Conservation (phyloP, 2,113 vertebrate genomes). For the Eidolon helvum region DNA sequence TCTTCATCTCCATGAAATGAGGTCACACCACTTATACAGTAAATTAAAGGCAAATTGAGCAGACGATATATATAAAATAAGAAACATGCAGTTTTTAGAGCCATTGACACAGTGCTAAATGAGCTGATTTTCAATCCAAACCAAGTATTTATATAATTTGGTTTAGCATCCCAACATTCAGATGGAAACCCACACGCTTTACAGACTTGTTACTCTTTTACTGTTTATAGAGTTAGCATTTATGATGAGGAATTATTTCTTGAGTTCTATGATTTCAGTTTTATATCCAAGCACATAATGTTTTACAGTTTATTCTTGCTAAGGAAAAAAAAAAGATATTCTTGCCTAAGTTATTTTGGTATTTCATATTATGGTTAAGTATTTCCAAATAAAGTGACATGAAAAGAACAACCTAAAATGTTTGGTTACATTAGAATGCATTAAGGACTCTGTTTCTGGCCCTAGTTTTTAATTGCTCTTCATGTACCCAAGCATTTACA, state of each 20-base stretch:
- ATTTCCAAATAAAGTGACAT: conserved; percentile 73
- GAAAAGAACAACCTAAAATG: conserved; percentile 71
- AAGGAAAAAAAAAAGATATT: conserved; percentile 63
- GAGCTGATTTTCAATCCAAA: conserved; percentile 63
- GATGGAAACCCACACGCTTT: conserved; percentile 64
- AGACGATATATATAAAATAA: conserved; percentile 73
- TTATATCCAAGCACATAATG: conserved; percentile 33
- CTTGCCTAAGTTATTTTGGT: conserved; percentile 70
- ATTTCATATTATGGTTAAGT: conserved; percentile 67
- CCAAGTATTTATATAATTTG: conserved; percentile 62
- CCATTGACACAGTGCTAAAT: conserved; percentile 47
- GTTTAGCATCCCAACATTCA: conserved; percentile 53
- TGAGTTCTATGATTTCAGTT: conserved; percentile 61
- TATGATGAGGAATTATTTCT: conserved; percentile 63
- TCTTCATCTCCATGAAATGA: conserved; percentile 63
- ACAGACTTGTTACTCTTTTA: conserved; percentile 36
- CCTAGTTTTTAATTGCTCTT: background rate
- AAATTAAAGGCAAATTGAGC: conserved; percentile 71
- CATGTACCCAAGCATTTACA: conserved; percentile 7
- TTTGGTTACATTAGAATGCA: conserved; percentile 61
- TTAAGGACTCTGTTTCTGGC: conserved; percentile 18
- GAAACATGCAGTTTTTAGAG: conserved; percentile 60
- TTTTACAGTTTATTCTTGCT: conserved; percentile 73
- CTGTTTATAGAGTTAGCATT: conserved; percentile 61
- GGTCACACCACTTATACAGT: conserved; percentile 49